Conservation (phyloP, 2,888 invertebrate species). For the Graphium colonna region DNA sequence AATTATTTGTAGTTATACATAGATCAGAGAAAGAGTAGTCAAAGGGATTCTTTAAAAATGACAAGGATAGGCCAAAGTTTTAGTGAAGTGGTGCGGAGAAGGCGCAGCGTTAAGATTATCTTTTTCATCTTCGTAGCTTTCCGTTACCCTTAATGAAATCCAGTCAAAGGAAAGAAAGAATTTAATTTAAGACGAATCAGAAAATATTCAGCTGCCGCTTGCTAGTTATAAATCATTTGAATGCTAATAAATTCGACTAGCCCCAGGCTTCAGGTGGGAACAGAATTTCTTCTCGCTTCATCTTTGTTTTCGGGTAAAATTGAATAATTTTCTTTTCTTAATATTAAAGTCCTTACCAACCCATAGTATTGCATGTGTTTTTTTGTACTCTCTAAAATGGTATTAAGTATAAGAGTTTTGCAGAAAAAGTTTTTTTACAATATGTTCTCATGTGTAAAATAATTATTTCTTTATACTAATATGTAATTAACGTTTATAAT, state of each 20-base stretch:
- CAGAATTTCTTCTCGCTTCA: slow-evolving; percentile 69
- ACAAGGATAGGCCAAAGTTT: slow-evolving; percentile 11
- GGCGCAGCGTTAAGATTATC: slow-evolving; percentile 54
- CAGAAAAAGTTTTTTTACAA: no score
- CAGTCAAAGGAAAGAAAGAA: slow-evolving; percentile 77
- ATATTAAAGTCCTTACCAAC: slow-evolving; percentile 75
- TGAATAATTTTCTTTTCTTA: slow-evolving; percentile 72
- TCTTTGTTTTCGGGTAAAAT: slow-evolving; percentile 71
- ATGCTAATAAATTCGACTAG: slow-evolving; percentile 79
- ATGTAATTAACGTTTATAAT: slow-evolving; percentile 4
- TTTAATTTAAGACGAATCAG: slow-evolving; percentile 79
- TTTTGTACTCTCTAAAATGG: no score
- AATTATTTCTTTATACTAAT: no score
- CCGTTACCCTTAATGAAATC: slow-evolving; percentile 76
- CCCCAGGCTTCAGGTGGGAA: slow-evolving; percentile 69
- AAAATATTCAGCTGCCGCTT: slow-evolving; percentile 77
- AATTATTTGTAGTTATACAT: no score
- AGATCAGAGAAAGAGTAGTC: no score
- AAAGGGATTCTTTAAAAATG: slow-evolving; percentile 18
- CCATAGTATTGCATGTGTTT: no score
- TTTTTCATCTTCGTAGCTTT: slow-evolving; percentile 70
- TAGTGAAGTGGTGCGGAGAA: slow-evolving; percentile 19
- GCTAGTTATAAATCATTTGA: slow-evolving; percentile 80
- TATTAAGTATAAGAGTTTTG: slow-evolving; percentile 66
- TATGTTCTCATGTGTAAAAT: no score